Evolutionary conservation across 2,888 invertebrate genomes (phyloP).

Genomic region (Pherbina coryleti): DNA sequence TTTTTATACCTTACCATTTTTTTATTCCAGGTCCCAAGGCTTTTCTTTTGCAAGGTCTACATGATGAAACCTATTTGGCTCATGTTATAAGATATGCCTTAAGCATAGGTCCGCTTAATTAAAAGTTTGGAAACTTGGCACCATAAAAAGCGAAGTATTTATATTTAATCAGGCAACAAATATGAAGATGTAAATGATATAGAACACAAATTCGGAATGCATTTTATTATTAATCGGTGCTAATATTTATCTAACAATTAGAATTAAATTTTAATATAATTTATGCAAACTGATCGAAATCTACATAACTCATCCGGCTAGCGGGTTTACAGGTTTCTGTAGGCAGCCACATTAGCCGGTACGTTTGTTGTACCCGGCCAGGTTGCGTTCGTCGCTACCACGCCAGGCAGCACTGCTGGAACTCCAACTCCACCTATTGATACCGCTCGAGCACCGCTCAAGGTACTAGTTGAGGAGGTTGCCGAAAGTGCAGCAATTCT

Average conservation of each 20-base stretch:
- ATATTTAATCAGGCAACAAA: background rate
- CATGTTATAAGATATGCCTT: conserved; percentile 86
- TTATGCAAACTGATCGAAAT: background rate
- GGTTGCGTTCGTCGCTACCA: conserved; percentile 5
- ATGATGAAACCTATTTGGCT: conserved; percentile 90
- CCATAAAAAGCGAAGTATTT: no score
- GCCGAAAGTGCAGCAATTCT: conserved; percentile 60
- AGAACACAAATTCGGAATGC: conserved; percentile 29
- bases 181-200: background rate
- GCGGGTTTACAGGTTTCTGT: background rate
- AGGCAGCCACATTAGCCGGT: background rate
- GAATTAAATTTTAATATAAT: conserved; percentile 33
- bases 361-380: conserved; percentile 10
- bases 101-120: conserved; percentile 73
- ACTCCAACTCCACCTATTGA: background rate
- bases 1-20: no score
- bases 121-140: no score
- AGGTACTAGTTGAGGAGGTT: conserved; percentile 49
- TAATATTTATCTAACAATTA: conserved; percentile 47
- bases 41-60: conserved; percentile 86
- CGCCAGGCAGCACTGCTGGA: conserved; percentile 1
- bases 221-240: conserved; percentile 42
- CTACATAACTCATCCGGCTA: background rate
- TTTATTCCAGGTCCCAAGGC: conserved; percentile 81
- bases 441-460: conserved; percentile 43